Conservation (phyloP, 2,797 vertebrate genomes). For the Fundulus diaphanus region DNA sequence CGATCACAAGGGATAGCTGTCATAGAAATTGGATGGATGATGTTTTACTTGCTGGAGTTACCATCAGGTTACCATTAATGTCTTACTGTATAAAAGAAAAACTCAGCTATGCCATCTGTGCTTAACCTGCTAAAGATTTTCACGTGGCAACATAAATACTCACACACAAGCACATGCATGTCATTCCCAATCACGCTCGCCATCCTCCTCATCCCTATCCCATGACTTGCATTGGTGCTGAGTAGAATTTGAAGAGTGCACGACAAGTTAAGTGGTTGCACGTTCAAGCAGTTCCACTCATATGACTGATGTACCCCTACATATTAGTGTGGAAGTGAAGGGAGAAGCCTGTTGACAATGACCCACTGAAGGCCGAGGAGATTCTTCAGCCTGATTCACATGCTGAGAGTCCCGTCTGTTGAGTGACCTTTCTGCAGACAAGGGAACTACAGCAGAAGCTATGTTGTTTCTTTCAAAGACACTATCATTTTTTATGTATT, state of each 20-base stretch:
- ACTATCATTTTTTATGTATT: not conserved
- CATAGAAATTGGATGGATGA: no score
- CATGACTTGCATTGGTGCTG: constrained; percentile 70
- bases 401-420: not conserved
- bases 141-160: constrained; percentile 24
- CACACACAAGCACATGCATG: constrained; percentile 31
- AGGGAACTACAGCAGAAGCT: not conserved
- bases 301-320: constrained; percentile 70
- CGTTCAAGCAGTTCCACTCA: constrained; percentile 69
- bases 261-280: constrained; percentile 73
- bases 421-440: not conserved
- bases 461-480: not conserved
- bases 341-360: constrained; percentile 31
- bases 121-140: constrained; percentile 17
- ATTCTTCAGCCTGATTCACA: constrained; percentile 12
- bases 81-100: not conserved
- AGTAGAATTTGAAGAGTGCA: constrained; percentile 39
- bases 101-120: not conserved
- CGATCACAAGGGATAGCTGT: no score
- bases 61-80: not conserved
- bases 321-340: constrained; percentile 65
- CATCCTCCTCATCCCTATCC: constrained; percentile 56
- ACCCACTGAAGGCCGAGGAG: constrained; percentile 24
- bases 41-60: no score
- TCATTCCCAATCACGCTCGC: constrained; percentile 56